Conservation (phyloP, 2,888 invertebrate genomes). For the Bhutanitis thaidina region DNA sequence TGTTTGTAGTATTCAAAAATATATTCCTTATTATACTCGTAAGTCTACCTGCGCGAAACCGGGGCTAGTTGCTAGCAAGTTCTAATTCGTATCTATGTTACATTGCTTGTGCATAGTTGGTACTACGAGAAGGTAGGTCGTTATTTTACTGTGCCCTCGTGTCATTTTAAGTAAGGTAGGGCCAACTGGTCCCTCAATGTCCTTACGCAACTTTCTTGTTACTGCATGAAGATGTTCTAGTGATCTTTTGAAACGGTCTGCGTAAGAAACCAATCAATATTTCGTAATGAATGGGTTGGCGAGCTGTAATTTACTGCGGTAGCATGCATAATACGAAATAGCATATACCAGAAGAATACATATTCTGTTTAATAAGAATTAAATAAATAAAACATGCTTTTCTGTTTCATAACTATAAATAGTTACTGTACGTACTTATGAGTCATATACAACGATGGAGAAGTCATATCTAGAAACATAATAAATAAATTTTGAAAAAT, state of each 20-base stretch:
- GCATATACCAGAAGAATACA: constrained; percentile 13
- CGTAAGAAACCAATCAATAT: constrained; percentile 38
- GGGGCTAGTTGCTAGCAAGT: no score
- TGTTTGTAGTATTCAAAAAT: no score
- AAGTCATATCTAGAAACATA: constrained; percentile 33
- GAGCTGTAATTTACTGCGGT: constrained; percentile 26
- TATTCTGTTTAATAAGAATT: neutral
- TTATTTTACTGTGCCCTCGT: constrained; percentile 39
- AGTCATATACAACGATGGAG: constrained; percentile 27
- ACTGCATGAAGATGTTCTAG: constrained; percentile 38
- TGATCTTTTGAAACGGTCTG: constrained; percentile 40
- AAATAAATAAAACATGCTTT: constrained; percentile 13
- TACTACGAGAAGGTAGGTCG: constrained; percentile 16
- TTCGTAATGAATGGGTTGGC: constrained; percentile 30
- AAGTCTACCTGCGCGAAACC: no score
- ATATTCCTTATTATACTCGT: no score
- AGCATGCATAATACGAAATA: constrained; percentile 20
- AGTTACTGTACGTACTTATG: constrained; percentile 17
- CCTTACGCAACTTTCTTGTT: constrained; percentile 48
- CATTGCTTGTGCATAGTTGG: constrained; percentile 2
- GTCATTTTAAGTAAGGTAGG: constrained; percentile 43
- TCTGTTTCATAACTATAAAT: constrained; percentile 1
- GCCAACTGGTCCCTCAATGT: constrained; percentile 37
- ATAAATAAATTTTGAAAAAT: constrained; percentile 24
- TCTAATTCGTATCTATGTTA: neutral